Evolutionary conservation across 2,797 vertebrate species (phyloP).

Genomic region (Trichosurus vulpecula): DNA sequence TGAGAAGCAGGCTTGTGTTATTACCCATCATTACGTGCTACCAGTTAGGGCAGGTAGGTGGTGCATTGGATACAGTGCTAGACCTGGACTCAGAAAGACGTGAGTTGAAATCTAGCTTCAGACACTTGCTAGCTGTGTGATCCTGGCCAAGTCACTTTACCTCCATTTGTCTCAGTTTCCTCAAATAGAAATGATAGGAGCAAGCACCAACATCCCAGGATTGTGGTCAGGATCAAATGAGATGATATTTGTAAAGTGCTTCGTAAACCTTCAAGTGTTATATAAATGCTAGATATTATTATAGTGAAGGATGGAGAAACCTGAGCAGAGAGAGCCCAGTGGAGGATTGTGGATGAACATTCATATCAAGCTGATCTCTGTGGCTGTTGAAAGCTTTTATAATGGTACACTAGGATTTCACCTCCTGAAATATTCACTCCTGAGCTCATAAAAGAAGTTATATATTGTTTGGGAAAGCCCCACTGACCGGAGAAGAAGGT

Average conservation of each 20-base stretch:
- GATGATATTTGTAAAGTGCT: background rate
- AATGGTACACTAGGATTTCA: background rate
- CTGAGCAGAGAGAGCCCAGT: background rate
- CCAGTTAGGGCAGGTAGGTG: background rate
- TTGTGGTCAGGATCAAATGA: background rate
- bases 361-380: background rate
- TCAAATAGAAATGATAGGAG: background rate
- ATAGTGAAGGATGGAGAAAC: background rate
- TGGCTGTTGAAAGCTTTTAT: background rate
- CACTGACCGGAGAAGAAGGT: background rate
- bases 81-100: background rate
- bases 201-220: background rate
- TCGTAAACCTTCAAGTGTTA: background rate
- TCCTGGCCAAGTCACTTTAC: background rate
- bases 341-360: background rate
- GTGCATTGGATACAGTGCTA: background rate
- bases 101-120: background rate
- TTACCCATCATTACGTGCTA: background rate
- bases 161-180: background rate
- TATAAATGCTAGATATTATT: background rate
- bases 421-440: constrained; percentile 1
- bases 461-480: background rate
- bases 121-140: background rate
- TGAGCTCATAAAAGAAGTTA: background rate
- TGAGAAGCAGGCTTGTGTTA: background rate